These are phyloP conservation scores for Halictus rubicundus DNA, from an alignment of 1,140 invertebrate genomes.

Conservation along the genomic window DNA sequence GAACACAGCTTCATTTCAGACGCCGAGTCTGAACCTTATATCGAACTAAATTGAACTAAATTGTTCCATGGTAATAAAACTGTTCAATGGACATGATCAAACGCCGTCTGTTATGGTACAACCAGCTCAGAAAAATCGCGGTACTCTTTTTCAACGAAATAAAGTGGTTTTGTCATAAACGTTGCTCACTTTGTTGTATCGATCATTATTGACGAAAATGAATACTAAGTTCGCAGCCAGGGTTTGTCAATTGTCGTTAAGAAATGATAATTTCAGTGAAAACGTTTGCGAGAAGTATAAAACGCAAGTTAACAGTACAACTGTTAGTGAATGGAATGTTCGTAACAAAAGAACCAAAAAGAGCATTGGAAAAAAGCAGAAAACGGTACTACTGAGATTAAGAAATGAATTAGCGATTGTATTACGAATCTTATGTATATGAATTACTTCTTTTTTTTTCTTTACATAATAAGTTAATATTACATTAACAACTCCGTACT, in stretches of 20 bases:
- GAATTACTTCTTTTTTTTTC: conserved; percentile 49
- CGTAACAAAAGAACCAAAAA: conserved; percentile 1
- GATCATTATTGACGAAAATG: background rate
- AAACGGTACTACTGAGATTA: conserved; percentile 37
- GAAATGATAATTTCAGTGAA: background rate
- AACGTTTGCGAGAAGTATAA: background rate
- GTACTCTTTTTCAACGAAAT: conserved; percentile 3
- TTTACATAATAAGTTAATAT: conserved; percentile 61
- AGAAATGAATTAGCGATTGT: conserved; percentile 52
- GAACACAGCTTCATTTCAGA: conserved; percentile 28
- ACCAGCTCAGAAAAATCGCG: background rate
- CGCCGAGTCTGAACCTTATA: conserved; percentile 10
- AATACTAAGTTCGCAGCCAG: conserved; percentile 2
- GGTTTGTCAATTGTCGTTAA: background rate
- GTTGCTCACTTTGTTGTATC: too few relatives aligned
- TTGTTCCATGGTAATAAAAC: conserved; percentile 14
- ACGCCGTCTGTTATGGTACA: background rate
- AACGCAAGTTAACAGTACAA: background rate
- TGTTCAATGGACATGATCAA: background rate
- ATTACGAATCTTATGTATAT: conserved; percentile 46
- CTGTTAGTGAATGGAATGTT: conserved; percentile 24
- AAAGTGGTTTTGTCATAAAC: background rate
- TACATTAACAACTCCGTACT: conserved; percentile 66
- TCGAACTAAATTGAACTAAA: conserved; percentile 35
- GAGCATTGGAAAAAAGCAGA: conserved; percentile 10